Conservation (phyloP, 2,113 vertebrate species). For the Oreochromis spilurus region DNA sequence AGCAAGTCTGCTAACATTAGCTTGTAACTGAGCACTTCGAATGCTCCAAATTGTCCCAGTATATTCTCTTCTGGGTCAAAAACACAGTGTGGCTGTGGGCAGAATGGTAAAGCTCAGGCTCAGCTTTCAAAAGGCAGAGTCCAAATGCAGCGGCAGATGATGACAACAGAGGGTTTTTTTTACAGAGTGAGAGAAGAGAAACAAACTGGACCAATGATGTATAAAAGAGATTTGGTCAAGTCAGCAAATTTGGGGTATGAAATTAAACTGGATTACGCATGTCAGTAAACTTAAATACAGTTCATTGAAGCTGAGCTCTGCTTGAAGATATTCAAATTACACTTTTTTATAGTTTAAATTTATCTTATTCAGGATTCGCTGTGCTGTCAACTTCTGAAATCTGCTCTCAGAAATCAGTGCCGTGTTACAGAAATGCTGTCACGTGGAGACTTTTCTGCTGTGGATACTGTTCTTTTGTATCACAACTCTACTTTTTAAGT, state of each 20-base stretch:
- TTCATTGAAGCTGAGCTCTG: not conserved
- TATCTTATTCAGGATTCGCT: not conserved
- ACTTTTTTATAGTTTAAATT: not conserved
- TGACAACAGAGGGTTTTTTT: not conserved
- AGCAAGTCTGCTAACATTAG: not conserved
- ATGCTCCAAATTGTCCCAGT: not conserved
- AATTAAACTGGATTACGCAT: not conserved
- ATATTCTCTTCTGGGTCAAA: accelerated
- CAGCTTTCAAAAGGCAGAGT: not conserved
- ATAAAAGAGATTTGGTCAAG: not conserved
- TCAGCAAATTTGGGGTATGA: not conserved
- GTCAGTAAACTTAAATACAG: not conserved
- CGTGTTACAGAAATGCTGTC: not conserved
- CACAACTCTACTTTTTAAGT: not conserved
- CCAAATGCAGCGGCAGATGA: not conserved
- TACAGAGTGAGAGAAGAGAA: not conserved
- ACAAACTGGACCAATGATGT: not conserved
- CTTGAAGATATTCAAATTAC: not conserved
- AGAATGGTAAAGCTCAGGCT: not conserved
- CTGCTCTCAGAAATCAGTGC: not conserved
- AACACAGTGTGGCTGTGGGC: not conserved
- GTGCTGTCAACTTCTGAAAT: not conserved
- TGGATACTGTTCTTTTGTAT: not conserved
- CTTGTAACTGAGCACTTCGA: accelerated
- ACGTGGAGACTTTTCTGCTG: not conserved